Evolutionary conservation across 2,113 vertebrate genomes (phyloP), one percentile per base, ranked within the genome.

Genomic region (Hippocampus mohnikei): DNA sequence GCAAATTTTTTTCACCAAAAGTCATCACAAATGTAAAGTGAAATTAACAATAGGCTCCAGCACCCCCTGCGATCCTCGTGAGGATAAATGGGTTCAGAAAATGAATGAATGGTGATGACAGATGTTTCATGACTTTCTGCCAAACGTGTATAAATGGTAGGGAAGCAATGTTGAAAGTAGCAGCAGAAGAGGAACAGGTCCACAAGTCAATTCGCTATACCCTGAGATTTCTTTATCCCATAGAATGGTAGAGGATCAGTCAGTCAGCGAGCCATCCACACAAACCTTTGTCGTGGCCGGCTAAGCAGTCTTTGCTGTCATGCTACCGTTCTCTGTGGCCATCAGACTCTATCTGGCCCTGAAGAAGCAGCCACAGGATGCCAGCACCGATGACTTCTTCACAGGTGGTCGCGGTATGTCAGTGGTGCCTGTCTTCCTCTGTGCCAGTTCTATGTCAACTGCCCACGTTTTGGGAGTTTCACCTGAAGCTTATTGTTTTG

Each of bases 361-460:
- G 60, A 91, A 77, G 70, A 87, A 80, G 33, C 74, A 71, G 0
- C 70, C 84, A 0, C 82, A 77, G 5, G 89, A 90, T 18, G 84
- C 89, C 3, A 92, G 82, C 9, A 82, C 92, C 0, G 95, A 96
- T 0, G 94, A 96, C 46, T 98, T 98, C 87, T 98, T 99, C 92
- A 98, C 90, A 0, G 96, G 95, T 0, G 94, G 95, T 1, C 90
- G 95, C 1, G 79, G 55, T 60, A 90, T 99, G 93, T 66, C 93
- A 0, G 94, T 94, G 0, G 60, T 96, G 42, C 13, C 13, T 44
- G 12, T 98, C 29, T 98, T 96, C 0, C 94, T 99, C 64, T 94
- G 96, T 0, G 96, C 97, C 89, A 98, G 96, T 71, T 98, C 98
- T 83, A 99, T 98, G 97, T 99, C 97, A 0, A 96, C 95, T 0